Evolutionary conservation across 2,888 invertebrate genomes (phyloP), one percentile per base, ranked within the genome.

Genomic region (Chrysolina oricalcia): DNA sequence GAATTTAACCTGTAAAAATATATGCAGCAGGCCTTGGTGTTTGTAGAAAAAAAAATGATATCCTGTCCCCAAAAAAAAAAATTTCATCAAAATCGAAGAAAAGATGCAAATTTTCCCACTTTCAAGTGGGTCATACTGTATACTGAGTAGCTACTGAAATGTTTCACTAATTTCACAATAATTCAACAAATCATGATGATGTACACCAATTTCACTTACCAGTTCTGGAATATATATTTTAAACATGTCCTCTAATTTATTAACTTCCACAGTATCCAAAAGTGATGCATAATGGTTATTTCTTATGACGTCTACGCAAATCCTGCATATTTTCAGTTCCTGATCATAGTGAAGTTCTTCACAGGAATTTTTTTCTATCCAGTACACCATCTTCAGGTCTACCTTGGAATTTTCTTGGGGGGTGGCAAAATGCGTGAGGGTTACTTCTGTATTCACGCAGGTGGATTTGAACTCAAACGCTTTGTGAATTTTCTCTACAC

Each of bases 191-290:
- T 10, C 13, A 67, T 13, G 11, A 5, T 6, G 3, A 50, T 15
- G 3, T n/a, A 53, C 46, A 21, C 4, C 1, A 21, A 53, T 19
- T 40, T 23, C 27, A 63, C 72, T 75, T 63, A 75, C 75, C 70
- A 75, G 53, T 70, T 75, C 75, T 21, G 75, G 75, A 43, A 75
- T 66, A 66, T 75, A 75, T 48, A 66, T 43, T 21, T 63, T 67
- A 17, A 75, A 64, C 40, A 69, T 59, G 40, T 73, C 66, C 17
- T 72, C 15, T 46, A 75, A 64, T 15, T 72, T 67, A 41, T 75
- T 67, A n/a, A 67, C 17, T 67, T 67, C 67, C 17, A 67, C 50
- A 27, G 67, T 67, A 27, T 67, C 65, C 19, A 72, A 41, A 41
- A 75, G 59, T 41, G 65, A 70, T 21, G 65, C 59, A 46, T 72